Evolutionary conservation across 2,797 vertebrate genomes (phyloP).

Genomic region (Molossus alvarezi): DNA sequence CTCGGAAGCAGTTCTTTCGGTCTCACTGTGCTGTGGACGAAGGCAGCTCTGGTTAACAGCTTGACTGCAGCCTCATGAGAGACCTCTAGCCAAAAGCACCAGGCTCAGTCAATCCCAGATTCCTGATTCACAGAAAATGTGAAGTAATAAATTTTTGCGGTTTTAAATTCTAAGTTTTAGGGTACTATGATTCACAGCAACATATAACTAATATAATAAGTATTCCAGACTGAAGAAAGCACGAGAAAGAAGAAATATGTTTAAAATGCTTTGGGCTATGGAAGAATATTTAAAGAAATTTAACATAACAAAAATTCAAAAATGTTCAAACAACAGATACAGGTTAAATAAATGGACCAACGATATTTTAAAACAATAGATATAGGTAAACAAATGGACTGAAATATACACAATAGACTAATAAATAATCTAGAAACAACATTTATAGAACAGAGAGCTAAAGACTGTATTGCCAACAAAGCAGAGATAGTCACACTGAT

Average conservation of each 20-base stretch:
- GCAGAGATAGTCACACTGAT: not conserved
- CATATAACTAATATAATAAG: not conserved
- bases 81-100: not conserved
- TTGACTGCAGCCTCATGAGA: not conserved
- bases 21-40: not conserved
- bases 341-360: constrained; percentile 38
- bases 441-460: not conserved
- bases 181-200: not conserved
- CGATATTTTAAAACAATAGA: constrained; percentile 24
- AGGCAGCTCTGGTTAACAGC: not conserved
- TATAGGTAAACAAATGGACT: not conserved
- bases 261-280: not conserved
- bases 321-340: not conserved
- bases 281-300: constrained; percentile 14
- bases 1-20: not conserved
- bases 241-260: constrained; percentile 6
- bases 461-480: not conserved
- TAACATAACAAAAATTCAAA: constrained; percentile 40
- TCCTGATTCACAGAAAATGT: not conserved
- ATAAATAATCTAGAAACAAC: constrained; percentile 43
- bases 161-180: not conserved
- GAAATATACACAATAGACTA: constrained; percentile 30
- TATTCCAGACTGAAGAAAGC: constrained; percentile 8
- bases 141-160: not conserved
- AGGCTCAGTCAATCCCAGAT: not conserved